Conservation (phyloP, 2,797 vertebrate genomes). For the Botia almorhae region DNA sequence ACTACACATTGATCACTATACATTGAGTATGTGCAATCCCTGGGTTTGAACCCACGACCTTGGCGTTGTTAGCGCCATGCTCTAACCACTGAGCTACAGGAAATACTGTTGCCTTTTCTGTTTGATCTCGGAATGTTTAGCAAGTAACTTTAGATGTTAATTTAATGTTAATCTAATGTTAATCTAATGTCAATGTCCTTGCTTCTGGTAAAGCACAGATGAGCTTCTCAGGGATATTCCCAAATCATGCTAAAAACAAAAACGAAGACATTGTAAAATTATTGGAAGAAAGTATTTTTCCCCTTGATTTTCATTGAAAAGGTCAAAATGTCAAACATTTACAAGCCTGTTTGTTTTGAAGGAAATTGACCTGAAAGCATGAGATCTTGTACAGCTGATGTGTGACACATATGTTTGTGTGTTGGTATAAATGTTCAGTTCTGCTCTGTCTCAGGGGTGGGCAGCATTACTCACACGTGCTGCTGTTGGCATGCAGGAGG, state of each 20-base stretch:
- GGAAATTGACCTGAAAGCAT: neutral
- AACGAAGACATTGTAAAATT: neutral
- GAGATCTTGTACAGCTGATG: neutral
- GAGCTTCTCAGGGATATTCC: neutral
- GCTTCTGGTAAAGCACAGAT: neutral
- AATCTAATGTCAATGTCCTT: neutral
- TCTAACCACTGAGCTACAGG: too few relatives aligned
- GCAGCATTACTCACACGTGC: neutral
- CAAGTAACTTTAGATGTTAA: too few relatives aligned
- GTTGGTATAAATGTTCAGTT: conserved; percentile 30
- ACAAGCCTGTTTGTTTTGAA: neutral
- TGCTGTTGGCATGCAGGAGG: neutral
- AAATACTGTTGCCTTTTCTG: conserved; percentile 20
- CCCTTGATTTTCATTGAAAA: neutral
- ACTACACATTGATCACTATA: too few relatives aligned
- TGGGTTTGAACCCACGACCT: too few relatives aligned
- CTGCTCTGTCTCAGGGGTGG: neutral
- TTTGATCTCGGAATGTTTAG: neutral
- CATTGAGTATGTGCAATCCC: too few relatives aligned
- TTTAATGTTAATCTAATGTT: too few relatives aligned
- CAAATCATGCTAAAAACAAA: neutral
- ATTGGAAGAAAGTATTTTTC: neutral
- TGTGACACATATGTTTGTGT: too few relatives aligned
- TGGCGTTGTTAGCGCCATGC: too few relatives aligned
- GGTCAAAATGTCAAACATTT: neutral